A percentile compares a stretch with the other conserved stretches of the same genome.
phyloP scores from a whole-genome alignment of 2,797 vertebrate species.

The Parauchenoglanis ngamensis region DNA sequence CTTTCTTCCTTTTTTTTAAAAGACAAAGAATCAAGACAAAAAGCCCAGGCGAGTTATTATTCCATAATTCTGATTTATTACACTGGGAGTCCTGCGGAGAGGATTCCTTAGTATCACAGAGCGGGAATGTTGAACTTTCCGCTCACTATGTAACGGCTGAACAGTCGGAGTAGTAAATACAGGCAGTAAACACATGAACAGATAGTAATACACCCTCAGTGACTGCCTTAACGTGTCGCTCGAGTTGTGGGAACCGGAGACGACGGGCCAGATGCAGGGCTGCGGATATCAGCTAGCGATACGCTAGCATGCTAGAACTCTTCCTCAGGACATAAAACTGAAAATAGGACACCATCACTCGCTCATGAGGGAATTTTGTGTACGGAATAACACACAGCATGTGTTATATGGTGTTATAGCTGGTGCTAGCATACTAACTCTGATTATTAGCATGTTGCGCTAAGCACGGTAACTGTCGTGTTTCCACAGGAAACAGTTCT shows the following conservation, averaged over 20 bases:
- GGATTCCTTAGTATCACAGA: conserved; percentile 24
- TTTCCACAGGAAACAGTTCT: background rate
- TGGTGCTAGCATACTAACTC: background rate
- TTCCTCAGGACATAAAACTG: background rate
- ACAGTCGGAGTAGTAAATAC: conserved; percentile 33
- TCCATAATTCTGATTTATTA: conserved; percentile 58
- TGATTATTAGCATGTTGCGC: background rate
- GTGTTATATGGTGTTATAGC: background rate
- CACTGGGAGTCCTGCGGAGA: conserved; percentile 36
- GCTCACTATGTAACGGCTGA: conserved; percentile 23
- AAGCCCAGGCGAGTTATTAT: conserved; percentile 45
- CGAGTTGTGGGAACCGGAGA: conserved; percentile 32
- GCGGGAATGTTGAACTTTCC: conserved; percentile 44
- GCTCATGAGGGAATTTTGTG: background rate
- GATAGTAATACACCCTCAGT: conserved; percentile 45
- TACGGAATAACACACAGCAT: background rate
- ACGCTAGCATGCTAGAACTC: background rate
- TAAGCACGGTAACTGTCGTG: background rate
- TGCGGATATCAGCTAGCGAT: conserved; percentile 13
- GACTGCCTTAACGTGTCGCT: conserved; percentile 36
- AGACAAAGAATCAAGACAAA: conserved; percentile 36
- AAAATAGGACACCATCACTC: background rate
- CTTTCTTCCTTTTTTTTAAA: no score
- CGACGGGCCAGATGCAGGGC: conserved; percentile 48
- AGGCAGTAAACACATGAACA: conserved; percentile 17